Evolutionary conservation across 1,140 invertebrate species (phyloP).

Genomic region (Zelostemma sp.): DNA sequence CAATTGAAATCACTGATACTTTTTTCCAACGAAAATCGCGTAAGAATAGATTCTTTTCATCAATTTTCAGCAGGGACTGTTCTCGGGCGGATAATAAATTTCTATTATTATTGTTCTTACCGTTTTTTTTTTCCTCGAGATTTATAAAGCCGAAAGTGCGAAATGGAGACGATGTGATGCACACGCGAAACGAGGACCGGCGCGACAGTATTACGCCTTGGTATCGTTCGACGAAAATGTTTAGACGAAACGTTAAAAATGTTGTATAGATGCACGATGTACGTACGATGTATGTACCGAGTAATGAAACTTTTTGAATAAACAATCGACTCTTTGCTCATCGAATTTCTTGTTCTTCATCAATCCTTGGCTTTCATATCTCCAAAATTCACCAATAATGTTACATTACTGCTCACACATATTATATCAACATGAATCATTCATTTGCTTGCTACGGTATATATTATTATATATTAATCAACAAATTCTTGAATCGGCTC

Average conservation of each 20-base stretch:
- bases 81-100: not conserved
- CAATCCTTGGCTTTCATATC: no score
- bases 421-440: no score
- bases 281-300: conserved; percentile 52
- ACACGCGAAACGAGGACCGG: not conserved
- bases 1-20: not conserved
- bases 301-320: conserved; percentile 47
- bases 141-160: not conserved
- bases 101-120: not conserved
- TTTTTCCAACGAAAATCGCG: no score
- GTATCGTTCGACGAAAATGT: conserved; percentile 4
- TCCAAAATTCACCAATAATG: no score
- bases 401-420: no score
- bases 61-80: not conserved
- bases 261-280: conserved; percentile 53
- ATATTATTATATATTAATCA: no score
- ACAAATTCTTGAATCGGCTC: no score
- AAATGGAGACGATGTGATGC: not conserved
- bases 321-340: not conserved
- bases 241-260: conserved; percentile 26
- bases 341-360: no score
- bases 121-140: not conserved
- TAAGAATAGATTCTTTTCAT: not conserved
- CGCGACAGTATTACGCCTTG: conserved; percentile 21
- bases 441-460: no score